Conservation (phyloP, 2,797 vertebrate genomes). For the Pygocentrus nattereri region DNA sequence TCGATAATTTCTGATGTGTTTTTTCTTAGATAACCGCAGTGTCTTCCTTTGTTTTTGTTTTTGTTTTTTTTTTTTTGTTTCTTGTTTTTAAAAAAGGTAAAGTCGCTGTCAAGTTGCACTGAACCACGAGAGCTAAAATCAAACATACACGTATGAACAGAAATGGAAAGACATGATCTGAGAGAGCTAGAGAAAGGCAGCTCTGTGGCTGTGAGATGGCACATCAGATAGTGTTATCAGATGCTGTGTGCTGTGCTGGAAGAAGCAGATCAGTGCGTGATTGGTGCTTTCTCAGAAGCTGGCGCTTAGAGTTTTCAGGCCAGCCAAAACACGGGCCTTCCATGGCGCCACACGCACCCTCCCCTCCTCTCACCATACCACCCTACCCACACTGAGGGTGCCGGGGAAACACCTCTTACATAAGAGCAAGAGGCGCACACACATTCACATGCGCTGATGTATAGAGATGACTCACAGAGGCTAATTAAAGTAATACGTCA, state of each 20-base stretch:
- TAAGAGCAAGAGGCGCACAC: conserved; percentile 36
- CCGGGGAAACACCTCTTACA: conserved; percentile 64
- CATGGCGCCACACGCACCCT: conserved; percentile 72
- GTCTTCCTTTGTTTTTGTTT: not conserved
- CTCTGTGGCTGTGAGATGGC: conserved; percentile 66
- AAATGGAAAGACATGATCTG: conserved; percentile 32
- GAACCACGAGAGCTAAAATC: not conserved
- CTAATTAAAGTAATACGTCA: conserved; percentile 18
- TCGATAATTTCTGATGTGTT: not conserved
- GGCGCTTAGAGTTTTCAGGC: conserved; percentile 60
- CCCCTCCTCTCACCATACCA: conserved; percentile 29
- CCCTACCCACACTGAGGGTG: conserved; percentile 51
- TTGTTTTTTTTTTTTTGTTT: too few species aligned
- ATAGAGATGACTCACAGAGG: conserved; percentile 19
- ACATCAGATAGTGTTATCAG: conserved; percentile 76
- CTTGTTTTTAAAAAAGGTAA: not conserved
- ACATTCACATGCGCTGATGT: conserved; percentile 4
- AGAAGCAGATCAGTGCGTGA: conserved; percentile 63
- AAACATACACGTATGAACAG: conserved; percentile 27
- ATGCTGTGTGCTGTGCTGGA: conserved; percentile 60
- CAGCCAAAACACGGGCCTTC: conserved; percentile 80
- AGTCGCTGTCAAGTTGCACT: not conserved
- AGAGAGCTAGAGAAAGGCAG: conserved; percentile 41
- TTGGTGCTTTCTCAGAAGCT: conserved; percentile 67
- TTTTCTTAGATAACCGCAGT: not conserved